Evolutionary conservation across 2,888 invertebrate genomes (phyloP), one percentile per base, ranked within the genome.

Genomic region (Invenusta paracnida): DNA sequence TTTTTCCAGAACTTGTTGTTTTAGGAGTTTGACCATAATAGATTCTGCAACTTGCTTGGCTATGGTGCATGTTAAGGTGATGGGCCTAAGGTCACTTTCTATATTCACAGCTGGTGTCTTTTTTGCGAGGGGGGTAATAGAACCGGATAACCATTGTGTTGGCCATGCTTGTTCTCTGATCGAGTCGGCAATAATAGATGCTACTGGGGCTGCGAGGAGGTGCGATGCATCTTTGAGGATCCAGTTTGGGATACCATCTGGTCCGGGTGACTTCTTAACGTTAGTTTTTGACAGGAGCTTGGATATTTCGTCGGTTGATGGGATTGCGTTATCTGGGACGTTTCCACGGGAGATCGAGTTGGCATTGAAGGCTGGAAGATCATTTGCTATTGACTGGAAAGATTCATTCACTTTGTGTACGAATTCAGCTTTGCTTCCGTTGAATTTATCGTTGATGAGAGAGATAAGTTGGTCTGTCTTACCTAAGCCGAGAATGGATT

Each of bases 41-140:
- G 73, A 13, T 73, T 73, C 73, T 73, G 73, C 73, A 23, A 73
- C 73, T 73, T 73, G 73, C 73, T 73, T 73, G 73, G 73, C 73
- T 73, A 73, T 73, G 73, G 73, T 73, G 73, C 73, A 73, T 73
- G 73, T 73, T 73, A 73, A 73, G 23, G 73, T 73, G 73, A 73
- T 73, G 73, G 73, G 73, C 73, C 73, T 73, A 73, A 73, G 73
- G 73, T 73, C 73, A 73, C 73, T 73, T 73, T 73, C 73, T 73
- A 73, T 73, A 73, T 73, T 73, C 73, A 73, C 73, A 13, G 73
- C 73, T 73, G 73, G 73, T 73, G 73, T 73, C 73, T 73, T 73
- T 73, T 73, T 73, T 73, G 73, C 73, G 73, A 73, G 73, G 73
- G 73, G 73, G 73, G 23, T 73, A 73, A 73, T 73, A 73, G 73